Base-by-base conservation (phyloP, 2,888 invertebrate species). In the Catocala fraxini region DNA sequence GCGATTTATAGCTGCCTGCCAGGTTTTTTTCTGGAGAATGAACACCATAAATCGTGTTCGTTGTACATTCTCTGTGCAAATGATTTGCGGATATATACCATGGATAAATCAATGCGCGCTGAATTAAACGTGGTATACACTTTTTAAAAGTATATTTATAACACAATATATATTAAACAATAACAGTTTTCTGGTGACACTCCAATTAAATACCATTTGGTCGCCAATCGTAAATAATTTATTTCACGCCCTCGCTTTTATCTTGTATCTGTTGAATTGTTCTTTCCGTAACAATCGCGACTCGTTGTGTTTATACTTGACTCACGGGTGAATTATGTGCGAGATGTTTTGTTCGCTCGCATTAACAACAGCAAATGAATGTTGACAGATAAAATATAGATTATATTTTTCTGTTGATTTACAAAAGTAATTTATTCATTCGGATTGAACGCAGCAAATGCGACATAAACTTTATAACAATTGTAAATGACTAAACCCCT, bases 221-320 rank as follows among this genome's bases (percentile, higher is more conserved):
- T 87, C 82, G 81, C 76, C 80, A 79, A 79, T 81, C 82, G 87
- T 86, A 88, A 87, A 86, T 86, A 87, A 90, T 89, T 87, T 89
- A 89, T 89, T 91, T 89, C 83, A 81, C 88, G 85, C 88, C 80
- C 77, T 84, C 84, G 77, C 84, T 79, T 84, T 89, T 90, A 91
- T 92, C 91, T 90, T 91, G 89, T 89, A 92, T 92, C 89, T 79
- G 69, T 76, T 76, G 87, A 81, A 90, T 90, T 91, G 89, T 92
- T 89, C 86, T 88, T 89, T 86, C 81, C 84, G 83, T 84, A 89
- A 89, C 88, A 89, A 88, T 87, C 82, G 87, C 83, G 73, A 79
- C 80, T 85, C 80, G 83, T 81, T 82, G 83, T 88, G 85, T 89
- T 88, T 83, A 81, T 85, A 87, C 83, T 85, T 82, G 79, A 81